phyloP scores from a whole-genome alignment of 2,888 invertebrate genomes.

The Gari tellinella region DNA sequence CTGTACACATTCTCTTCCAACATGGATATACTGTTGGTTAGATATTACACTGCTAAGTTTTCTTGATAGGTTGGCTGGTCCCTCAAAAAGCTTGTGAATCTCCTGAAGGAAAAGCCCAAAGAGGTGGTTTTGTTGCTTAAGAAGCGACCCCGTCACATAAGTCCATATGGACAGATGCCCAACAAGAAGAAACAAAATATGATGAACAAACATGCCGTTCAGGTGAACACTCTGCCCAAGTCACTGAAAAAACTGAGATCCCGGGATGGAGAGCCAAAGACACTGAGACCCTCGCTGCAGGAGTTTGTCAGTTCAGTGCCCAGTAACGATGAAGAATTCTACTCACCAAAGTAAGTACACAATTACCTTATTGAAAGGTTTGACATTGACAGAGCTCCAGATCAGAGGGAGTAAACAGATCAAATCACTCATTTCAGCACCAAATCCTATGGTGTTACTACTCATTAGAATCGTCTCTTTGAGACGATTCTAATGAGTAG shows the following conservation, averaged over 20 bases:
- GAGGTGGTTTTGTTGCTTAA: conserved; percentile 93
- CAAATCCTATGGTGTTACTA: too few relatives aligned
- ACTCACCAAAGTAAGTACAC: conserved; percentile 73
- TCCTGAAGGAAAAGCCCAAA: conserved; percentile 90
- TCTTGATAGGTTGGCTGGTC: conserved; percentile 91
- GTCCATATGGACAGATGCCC: conserved; percentile 89
- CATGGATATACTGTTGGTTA: too few relatives aligned
- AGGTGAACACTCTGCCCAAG: conserved; percentile 73
- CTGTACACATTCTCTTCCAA: too few relatives aligned
- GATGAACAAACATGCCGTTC: conserved; percentile 59
- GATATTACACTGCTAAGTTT: too few relatives aligned
- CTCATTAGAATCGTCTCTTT: too few relatives aligned
- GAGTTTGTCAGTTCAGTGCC: conserved; percentile 72
- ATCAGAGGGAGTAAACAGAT: too few relatives aligned
- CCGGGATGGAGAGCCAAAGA: conserved; percentile 73
- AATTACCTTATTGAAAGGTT: too few relatives aligned
- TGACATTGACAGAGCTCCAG: too few relatives aligned
- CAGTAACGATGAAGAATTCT: conserved; percentile 59
- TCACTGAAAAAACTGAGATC: conserved; percentile 77
- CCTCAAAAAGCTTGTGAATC: conserved; percentile 89
- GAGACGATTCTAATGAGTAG: too few relatives aligned
- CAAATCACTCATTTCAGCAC: too few relatives aligned
- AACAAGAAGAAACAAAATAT: conserved; percentile 74
- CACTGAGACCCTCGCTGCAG: conserved; percentile 73
- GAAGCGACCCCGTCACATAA: conserved; percentile 91